phyloP scores from a whole-genome alignment of 2,113 vertebrate species.

The Conger conger region DNA sequence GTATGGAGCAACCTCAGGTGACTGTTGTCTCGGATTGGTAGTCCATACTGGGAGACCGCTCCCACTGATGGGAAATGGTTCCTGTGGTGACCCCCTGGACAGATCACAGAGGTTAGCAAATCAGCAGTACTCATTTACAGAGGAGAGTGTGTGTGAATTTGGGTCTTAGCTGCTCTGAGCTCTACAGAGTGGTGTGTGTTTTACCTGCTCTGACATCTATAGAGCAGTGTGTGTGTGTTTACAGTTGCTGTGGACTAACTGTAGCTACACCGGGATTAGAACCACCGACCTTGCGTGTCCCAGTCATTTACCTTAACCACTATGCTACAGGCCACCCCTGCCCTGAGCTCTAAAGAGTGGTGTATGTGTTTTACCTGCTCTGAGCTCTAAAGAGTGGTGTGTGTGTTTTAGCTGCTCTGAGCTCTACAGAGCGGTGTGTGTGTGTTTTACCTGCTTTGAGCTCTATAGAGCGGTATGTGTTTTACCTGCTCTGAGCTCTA shows the following conservation, averaged over 20 bases:
- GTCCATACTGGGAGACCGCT: not conserved
- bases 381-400: too few relatives aligned
- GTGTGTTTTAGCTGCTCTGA: constrained; percentile 39
- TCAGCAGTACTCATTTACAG: not conserved
- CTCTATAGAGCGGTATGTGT: too few relatives aligned
- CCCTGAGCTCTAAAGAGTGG: constrained; percentile 20
- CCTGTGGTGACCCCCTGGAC: not conserved
- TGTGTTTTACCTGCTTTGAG: too few relatives aligned
- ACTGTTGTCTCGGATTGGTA: not conserved
- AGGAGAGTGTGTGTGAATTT: constrained; percentile 44
- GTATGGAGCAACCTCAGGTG: not conserved
- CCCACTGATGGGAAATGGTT: not conserved
- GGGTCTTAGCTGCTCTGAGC: constrained; percentile 40
- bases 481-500: too few relatives aligned
- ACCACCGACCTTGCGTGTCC: too few relatives aligned
- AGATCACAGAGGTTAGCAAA: not conserved
- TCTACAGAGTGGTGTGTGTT: constrained; percentile 27
- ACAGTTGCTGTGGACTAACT: too few relatives aligned
- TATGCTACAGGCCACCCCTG: too few relatives aligned
- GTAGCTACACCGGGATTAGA: too few relatives aligned
- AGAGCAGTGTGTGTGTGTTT: constrained; percentile 36
- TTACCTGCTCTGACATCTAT: constrained; percentile 30
- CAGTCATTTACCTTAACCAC: too few relatives aligned
- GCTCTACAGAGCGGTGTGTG: constrained; percentile 20
- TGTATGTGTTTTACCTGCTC: too few relatives aligned